A percentile compares a stretch with the other conserved stretches of the same genome.
Evolutionary conservation across 2,888 invertebrate genomes (phyloP).

Genomic region (Calameuta pallipes): DNA sequence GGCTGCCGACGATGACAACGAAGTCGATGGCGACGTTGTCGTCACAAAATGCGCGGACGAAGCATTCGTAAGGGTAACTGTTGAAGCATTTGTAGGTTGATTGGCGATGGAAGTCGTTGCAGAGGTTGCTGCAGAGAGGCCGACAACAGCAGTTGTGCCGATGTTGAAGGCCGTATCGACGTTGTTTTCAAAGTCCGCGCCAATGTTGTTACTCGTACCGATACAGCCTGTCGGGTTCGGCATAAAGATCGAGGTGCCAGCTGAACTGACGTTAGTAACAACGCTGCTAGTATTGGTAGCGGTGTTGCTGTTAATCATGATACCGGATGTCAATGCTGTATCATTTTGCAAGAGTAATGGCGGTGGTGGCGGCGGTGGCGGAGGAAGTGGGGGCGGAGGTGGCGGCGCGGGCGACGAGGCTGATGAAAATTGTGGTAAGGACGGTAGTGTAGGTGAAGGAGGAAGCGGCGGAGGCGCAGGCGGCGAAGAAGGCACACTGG

Average conservation of each 20-base stretch:
- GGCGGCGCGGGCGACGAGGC: slow-evolving; percentile 27
- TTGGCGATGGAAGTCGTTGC: background rate
- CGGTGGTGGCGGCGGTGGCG: slow-evolving; percentile 48
- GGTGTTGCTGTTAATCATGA: slow-evolving; percentile 37
- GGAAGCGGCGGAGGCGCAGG: slow-evolving; percentile 49
- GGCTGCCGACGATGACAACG: background rate
- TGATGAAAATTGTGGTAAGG: slow-evolving; percentile 15
- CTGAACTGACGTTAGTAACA: background rate
- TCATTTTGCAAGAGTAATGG: slow-evolving; percentile 37
- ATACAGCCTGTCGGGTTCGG: background rate
- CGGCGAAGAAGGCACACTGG: background rate
- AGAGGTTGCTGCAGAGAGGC: background rate
- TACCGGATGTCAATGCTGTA: background rate
- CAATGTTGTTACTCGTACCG: background rate
- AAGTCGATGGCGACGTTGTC: background rate
- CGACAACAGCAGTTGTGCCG: background rate
- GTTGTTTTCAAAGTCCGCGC: background rate
- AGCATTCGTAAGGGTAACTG: background rate
- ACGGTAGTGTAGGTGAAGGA: slow-evolving; percentile 42
- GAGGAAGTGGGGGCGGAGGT: slow-evolving; percentile 35
- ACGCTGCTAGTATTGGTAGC: slow-evolving; percentile 35
- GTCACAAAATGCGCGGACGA: background rate
- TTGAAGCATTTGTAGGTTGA: background rate
- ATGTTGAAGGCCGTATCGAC: background rate
- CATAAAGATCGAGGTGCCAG: background rate